These are phyloP conservation scores for Pimephales promelas DNA, from an alignment of 2,113 vertebrate genomes.

Conservation along the genomic window DNA sequence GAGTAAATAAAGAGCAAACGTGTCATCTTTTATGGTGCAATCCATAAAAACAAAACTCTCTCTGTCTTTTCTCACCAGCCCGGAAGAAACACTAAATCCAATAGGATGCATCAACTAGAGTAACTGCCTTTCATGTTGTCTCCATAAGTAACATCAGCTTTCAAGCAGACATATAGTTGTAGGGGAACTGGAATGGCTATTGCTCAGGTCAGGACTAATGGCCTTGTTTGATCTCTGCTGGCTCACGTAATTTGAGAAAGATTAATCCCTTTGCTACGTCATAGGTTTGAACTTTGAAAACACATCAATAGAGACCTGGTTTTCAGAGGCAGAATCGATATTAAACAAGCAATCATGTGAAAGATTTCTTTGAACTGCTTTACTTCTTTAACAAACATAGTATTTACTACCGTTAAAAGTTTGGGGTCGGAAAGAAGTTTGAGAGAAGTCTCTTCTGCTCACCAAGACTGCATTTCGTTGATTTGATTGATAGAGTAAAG, in stretches of 20 bases:
- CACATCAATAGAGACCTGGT: background rate
- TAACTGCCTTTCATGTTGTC: conserved; percentile 12
- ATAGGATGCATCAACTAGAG: background rate
- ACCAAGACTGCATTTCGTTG: background rate
- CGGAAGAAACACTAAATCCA: background rate
- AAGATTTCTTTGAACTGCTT: background rate
- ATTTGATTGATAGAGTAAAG: background rate
- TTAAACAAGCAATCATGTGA: background rate
- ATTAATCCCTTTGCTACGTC: conserved; percentile 2
- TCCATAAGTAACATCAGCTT: conserved; percentile 18
- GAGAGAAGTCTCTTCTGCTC: background rate
- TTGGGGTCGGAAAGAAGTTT: too few species aligned
- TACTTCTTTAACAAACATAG: background rate
- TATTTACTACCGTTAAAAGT: too few species aligned
- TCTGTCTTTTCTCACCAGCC: background rate
- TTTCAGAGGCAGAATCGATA: conserved; percentile 4
- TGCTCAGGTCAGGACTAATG: conserved; percentile 5
- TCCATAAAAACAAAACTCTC: background rate
- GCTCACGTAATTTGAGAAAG: background rate
- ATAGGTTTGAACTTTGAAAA: conserved; percentile 34
- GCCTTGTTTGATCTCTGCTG: conserved; percentile 30
- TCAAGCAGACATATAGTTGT: background rate
- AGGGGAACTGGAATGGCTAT: background rate
- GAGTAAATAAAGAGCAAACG: background rate
- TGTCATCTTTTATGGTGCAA: background rate